Base-by-base conservation (phyloP, 2,888 invertebrate species). In the Rhaphigaster nebulosa region DNA sequence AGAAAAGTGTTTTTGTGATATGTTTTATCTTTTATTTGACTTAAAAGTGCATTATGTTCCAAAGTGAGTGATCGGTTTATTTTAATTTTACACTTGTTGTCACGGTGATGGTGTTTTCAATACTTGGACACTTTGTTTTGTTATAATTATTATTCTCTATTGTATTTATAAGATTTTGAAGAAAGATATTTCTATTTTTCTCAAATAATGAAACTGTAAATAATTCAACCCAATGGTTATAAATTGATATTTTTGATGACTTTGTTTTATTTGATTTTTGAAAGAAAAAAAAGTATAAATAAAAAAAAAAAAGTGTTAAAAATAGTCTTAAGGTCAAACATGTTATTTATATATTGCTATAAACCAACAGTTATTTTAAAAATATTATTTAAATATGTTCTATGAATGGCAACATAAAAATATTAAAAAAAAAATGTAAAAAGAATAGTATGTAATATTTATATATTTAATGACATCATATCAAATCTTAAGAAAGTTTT, bases 11-110 rank as follows among this genome's bases (percentile, higher is more conserved):
- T 90, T 90, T 84, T 90, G 90, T 90, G 84, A 90, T 87, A 90
- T 87, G 87, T 90, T 90, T 90, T 90, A 90, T 52, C 84, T 90
- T 90, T 90, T 90, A 90, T 90, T 90, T 90, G 90, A 90, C 90
- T 90, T 87, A 90, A 87, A 90, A 90, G 90, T 90, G 84, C 45
- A 90, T 90, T 90, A 50, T 80, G 90, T 90, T 90, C 90, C 90
- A 80, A 84, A 90, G 90, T 90, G 90, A 60, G 90, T 54, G 70
- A 76, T 76, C 54, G 56, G 76, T 90, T 90, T 90, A 90, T 90
- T 90, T 90, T 90, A 90, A 90, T 90, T 90, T 90, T 84, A 87
- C 87, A 90, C 76, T 41, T 88, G 84, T 90, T 80, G 84, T 90
- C 87, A 41, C 52, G 90, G 90, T 90, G 90, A 56, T 90, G 90